Conservation (phyloP, 2,888 invertebrate genomes). For the Chrysolina haemoptera region DNA sequence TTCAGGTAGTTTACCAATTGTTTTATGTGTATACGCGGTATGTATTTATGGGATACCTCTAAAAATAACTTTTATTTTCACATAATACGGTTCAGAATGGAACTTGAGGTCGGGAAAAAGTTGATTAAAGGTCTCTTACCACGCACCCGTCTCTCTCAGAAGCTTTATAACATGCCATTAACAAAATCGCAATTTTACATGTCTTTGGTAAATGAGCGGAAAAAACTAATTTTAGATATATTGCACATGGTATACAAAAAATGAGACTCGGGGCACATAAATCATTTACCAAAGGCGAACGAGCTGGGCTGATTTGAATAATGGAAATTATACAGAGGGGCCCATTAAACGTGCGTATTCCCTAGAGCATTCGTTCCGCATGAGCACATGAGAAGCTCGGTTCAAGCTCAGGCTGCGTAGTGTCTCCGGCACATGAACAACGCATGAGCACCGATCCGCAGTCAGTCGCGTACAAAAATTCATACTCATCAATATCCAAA, state of each 20-base stretch:
- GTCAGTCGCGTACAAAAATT: too few relatives aligned
- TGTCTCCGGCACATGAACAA: too few relatives aligned
- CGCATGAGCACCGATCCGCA: too few relatives aligned
- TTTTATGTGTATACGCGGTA: conserved; percentile 22
- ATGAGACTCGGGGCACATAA: conserved; percentile 18
- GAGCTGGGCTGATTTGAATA: conserved; percentile 15
- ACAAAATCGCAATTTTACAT: conserved; percentile 45
- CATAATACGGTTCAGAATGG: conserved; percentile 29
- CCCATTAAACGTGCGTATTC: too few relatives aligned
- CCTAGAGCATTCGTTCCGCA: too few relatives aligned
- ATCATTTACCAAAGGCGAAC: conserved; percentile 14
- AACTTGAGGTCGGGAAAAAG: conserved; percentile 38
- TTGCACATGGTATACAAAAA: conserved; percentile 41
- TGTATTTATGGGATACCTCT: conserved; percentile 31
- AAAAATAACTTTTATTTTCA: conserved; percentile 43
- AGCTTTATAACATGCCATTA: conserved; percentile 46
- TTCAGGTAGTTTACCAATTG: conserved; percentile 23
- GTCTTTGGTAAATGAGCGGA: conserved; percentile 42
- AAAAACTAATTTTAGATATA: conserved; percentile 45
- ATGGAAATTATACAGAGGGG: conserved; percentile 8
- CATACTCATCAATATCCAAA: too few relatives aligned
- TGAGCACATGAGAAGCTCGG: too few relatives aligned
- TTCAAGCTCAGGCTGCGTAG: too few relatives aligned
- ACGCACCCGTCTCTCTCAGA: conserved; percentile 42
- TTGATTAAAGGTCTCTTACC: conserved; percentile 44